Percentiles rank a stretch among this genome's conserved stretches.
phyloP scores from a whole-genome alignment of 2,888 invertebrate genomes.

The Gandaritis pyraliata region DNA sequence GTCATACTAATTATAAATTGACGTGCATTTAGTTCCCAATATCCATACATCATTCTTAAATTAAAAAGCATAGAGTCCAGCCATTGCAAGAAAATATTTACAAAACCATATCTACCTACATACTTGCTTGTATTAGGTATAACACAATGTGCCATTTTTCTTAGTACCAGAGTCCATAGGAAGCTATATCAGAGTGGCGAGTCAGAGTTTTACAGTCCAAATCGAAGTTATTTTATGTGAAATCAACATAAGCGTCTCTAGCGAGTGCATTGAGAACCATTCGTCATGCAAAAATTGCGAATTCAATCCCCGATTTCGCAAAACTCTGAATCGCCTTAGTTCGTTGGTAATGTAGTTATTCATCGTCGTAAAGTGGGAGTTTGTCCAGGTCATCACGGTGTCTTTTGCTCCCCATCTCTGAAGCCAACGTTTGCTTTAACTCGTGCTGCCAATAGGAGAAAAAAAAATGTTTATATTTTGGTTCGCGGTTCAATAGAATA shows the following conservation, averaged over 20 bases:
- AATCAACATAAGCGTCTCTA: too few relatives aligned
- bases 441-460: conserved; percentile 66
- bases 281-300: too few relatives aligned
- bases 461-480: conserved; percentile 7
- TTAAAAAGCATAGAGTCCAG: conserved; percentile 6
- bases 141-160: not conserved
- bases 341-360: conserved; percentile 42
- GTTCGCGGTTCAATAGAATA: too few relatives aligned
- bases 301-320: too few relatives aligned
- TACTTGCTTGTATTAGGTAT: conserved; percentile 15
- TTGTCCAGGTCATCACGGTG: conserved; percentile 60
- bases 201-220: too few relatives aligned
- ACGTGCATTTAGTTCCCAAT: not conserved
- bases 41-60: too few relatives aligned
- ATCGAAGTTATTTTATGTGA: too few relatives aligned
- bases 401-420: conserved; percentile 56
- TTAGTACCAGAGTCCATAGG: not conserved
- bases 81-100: conserved; percentile 14
- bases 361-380: conserved; percentile 65
- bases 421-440: conserved; percentile 64
- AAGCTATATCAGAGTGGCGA: too few relatives aligned
- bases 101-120: not conserved
- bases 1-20: not conserved
- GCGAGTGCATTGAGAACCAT: too few relatives aligned
- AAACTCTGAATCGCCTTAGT: too few relatives aligned